Evolutionary conservation across 2,888 invertebrate genomes (phyloP), one percentile per base, ranked within the genome.

Genomic region (Stenodera caucasica): DNA sequence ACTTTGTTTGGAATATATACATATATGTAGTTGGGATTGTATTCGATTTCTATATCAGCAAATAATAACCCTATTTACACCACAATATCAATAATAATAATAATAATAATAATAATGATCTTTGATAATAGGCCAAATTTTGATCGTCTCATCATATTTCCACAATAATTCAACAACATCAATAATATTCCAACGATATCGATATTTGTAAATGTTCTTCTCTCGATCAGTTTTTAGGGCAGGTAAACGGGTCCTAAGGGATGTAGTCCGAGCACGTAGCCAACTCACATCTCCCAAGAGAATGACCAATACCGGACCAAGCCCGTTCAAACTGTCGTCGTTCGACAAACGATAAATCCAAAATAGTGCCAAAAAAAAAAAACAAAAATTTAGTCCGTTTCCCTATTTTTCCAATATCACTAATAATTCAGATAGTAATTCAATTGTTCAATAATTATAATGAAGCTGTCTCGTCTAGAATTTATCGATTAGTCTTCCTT

Each of bases 201-300:
- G n/a, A n/a, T n/a, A n/a, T 45, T 45, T 21, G 45, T 23, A n/a
- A 62, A 69, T 71, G 71, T 70, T 72, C 75, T 77, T 77, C 77
- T 77, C 77, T 78, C 78, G 80, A 80, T 80, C 80, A 80, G 79
- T 78, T 78, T n/a, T 77, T 73, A 69, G 78, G 78, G 78, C 80
- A 81, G 80, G 80, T 81, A 79, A 81, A 81, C 78, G 77, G 77
- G 73, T 78, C 80, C 78, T 73, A 60, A 49, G 79, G 77, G 79
- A 78, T 56, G 55, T 63, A 64, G 69, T 65, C 69, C 68, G 73
- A 73, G 74, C 79, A 80, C 80, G 79, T 80, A 78, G 76, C 80
- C 76, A 78, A 79, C 78, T 78, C 78, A 80, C 77, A 76, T 74
- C 72, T 78, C 79, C 78, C 79, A 49, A 62, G 77, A 73, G 80